Evolutionary conservation across 2,888 invertebrate species (phyloP).

Genomic region (Lymantria dispar): DNA sequence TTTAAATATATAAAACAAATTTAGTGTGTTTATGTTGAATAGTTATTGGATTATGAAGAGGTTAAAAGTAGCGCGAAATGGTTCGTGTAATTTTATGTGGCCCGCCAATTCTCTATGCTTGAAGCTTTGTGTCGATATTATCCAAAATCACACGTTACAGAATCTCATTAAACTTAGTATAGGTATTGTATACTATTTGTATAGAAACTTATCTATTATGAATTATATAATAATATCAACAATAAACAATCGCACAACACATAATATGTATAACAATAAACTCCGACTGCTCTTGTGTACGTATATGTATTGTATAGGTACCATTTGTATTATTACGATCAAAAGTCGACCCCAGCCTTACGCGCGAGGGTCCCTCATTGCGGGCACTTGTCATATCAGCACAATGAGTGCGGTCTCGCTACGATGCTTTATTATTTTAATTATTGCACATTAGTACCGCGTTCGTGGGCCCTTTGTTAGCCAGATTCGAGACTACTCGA

Average conservation of each 20-base stretch:
- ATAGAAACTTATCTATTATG: not conserved
- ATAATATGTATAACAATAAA: conserved; percentile 13
- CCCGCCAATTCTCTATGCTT: too few species aligned
- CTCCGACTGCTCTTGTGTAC: not conserved
- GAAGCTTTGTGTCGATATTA: too few species aligned
- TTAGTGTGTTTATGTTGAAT: too few species aligned
- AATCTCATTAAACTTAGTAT: too few species aligned
- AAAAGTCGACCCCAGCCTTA: conserved; percentile 37
- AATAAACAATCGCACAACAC: conserved; percentile 1
- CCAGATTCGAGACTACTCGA: conserved; percentile 53
- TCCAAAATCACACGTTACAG: too few species aligned
- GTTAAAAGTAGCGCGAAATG: too few species aligned
- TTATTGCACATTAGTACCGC: conserved; percentile 72
- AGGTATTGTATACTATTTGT: too few species aligned
- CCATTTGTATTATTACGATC: conserved; percentile 24
- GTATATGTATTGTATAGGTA: conserved; percentile 17
- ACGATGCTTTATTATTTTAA: conserved; percentile 80
- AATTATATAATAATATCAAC: not conserved
- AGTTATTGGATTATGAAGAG: too few species aligned
- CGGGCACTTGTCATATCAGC: conserved; percentile 79
- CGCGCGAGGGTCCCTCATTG: conserved; percentile 66
- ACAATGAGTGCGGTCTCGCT: conserved; percentile 57
- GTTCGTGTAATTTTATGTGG: too few species aligned
- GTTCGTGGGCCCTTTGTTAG: conserved; percentile 65
- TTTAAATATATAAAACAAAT: too few species aligned